These are phyloP conservation scores for Sciaenops ocellatus DNA, from an alignment of 2,797 vertebrate species.

Conservation along the genomic window DNA sequence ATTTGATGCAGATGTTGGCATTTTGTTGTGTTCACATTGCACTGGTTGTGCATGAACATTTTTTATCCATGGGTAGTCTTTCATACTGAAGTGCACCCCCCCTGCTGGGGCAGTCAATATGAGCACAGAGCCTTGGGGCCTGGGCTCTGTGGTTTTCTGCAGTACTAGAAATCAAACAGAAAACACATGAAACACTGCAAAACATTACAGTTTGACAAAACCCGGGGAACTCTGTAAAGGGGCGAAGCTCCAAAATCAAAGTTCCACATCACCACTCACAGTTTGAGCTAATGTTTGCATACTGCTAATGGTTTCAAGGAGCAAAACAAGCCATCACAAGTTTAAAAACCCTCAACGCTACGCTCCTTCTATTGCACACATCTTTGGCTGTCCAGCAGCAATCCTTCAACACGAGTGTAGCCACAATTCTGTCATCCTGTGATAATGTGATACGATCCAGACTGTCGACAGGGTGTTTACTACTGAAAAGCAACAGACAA, in stretches of 20 bases:
- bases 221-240: slow-evolving; percentile 33
- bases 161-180: slow-evolving; percentile 47
- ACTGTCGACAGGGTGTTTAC: slow-evolving; percentile 25
- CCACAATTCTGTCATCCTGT: slow-evolving; percentile 28
- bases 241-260: slow-evolving; percentile 30
- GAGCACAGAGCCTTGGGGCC: slow-evolving; percentile 54
- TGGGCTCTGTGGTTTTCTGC: slow-evolving; percentile 53
- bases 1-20: slow-evolving; percentile 53
- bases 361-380: slow-evolving; percentile 3
- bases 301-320: slow-evolving; percentile 32
- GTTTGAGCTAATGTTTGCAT: slow-evolving; percentile 35
- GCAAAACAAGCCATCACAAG: slow-evolving; percentile 25
- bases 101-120: slow-evolving; percentile 53
- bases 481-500: not conserved
- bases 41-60: slow-evolving; percentile 52
- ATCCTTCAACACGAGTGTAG: slow-evolving; percentile 14
- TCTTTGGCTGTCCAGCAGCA: slow-evolving; percentile 7
- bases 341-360: not conserved
- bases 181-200: slow-evolving; percentile 59
- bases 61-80: slow-evolving; percentile 52
- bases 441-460: slow-evolving; percentile 8
- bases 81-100: slow-evolving; percentile 45
- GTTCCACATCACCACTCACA: slow-evolving; percentile 30
- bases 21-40: slow-evolving; percentile 45
- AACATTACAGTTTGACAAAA: slow-evolving; percentile 51